Evolutionary conservation across 1,140 invertebrate genomes (phyloP).

Genomic region (Oscheius sp.): DNA sequence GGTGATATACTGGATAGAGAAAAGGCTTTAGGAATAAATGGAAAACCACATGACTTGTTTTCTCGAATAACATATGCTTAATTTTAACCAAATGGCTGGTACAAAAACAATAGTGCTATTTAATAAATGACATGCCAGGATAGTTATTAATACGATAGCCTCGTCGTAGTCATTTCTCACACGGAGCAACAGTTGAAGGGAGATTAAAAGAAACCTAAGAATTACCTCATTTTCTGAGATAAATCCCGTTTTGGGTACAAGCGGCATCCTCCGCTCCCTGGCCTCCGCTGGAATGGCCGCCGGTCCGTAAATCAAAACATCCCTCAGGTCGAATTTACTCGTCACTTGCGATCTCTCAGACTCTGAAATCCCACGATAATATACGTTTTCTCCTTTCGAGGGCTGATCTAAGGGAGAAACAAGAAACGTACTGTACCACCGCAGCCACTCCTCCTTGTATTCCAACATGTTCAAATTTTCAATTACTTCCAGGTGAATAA

Average conservation of each 20-base stretch:
- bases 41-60: too few relatives aligned
- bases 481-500: constrained; percentile 90
- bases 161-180: too few relatives aligned
- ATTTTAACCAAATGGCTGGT: too few relatives aligned
- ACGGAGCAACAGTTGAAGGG: too few relatives aligned
- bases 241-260: not conserved
- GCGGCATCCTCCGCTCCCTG: not conserved
- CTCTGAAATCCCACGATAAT: not conserved
- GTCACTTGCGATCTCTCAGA: not conserved
- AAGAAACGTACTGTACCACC: constrained; percentile 2
- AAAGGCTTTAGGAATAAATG: too few relatives aligned
- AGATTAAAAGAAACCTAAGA: not conserved
- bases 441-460: constrained; percentile 19
- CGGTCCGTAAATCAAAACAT: constrained; percentile 26
- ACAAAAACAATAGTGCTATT: too few relatives aligned
- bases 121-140: too few relatives aligned
- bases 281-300: not conserved
- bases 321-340: constrained; percentile 20
- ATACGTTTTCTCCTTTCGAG: constrained; percentile 10
- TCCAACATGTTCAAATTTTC: constrained; percentile 65
- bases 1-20: too few relatives aligned
- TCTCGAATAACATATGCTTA: too few relatives aligned
- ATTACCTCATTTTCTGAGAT: not conserved
- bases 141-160: too few relatives aligned
- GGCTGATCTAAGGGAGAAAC: constrained; percentile 7